These are phyloP conservation scores for Clivina fossor DNA, from an alignment of 2,888 invertebrate species.

Conservation along the genomic window DNA sequence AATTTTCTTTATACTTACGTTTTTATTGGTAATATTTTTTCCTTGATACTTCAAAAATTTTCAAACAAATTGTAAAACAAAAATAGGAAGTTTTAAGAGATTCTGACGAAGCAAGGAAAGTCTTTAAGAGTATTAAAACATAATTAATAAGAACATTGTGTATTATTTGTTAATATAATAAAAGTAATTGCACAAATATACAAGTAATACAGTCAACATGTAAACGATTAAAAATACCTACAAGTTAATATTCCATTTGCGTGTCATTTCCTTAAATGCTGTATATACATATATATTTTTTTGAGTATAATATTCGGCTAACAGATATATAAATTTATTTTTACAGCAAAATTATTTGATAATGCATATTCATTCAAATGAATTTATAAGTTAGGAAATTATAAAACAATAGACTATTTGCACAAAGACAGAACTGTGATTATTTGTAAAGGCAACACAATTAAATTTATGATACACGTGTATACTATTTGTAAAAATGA, in stretches of 20 bases:
- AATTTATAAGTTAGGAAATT: too few species aligned
- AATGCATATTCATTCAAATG: too few species aligned
- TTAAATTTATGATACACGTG: too few species aligned
- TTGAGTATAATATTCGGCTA: too few species aligned
- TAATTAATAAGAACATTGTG: conserved; percentile 15
- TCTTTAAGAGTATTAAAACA: background rate
- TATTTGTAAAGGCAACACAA: too few species aligned
- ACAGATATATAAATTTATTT: too few species aligned
- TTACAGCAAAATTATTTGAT: too few species aligned
- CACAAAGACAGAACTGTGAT: too few species aligned
- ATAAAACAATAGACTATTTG: too few species aligned
- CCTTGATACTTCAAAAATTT: too few species aligned
- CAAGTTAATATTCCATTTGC: conserved; percentile 21
- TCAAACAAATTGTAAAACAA: too few species aligned
- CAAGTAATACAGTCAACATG: conserved; percentile 20
- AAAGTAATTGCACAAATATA: conserved; percentile 27
- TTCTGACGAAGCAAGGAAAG: conserved; percentile 30
- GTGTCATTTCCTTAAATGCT: conserved; percentile 15
- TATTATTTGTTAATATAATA: conserved; percentile 20
- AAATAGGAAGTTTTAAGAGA: conserved; percentile 12
- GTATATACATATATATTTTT: conserved; percentile 17
- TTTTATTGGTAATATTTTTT: background rate
- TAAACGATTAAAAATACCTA: conserved; percentile 29
- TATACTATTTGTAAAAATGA: too few species aligned
- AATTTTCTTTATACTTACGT: conserved; percentile 17